These are phyloP conservation scores for Bergia sp. DNA, from an alignment of 92 coral and sea anemone genomes.

Conservation along the genomic window DNA sequence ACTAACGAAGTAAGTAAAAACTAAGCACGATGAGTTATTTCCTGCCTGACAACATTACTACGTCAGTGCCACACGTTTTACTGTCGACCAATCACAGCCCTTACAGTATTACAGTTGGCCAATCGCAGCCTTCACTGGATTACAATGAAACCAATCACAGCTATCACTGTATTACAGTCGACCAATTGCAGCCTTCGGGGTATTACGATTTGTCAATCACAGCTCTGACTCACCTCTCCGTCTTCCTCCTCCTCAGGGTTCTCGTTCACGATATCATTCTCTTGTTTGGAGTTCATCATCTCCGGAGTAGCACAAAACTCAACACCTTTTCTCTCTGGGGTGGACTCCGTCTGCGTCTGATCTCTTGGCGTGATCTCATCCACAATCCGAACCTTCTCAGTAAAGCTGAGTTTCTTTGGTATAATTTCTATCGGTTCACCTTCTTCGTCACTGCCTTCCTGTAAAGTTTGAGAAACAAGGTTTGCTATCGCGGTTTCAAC, in stretches of 20 bases:
- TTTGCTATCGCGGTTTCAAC: background rate
- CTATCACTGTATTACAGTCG: background rate
- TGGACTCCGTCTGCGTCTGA: constrained; percentile 20
- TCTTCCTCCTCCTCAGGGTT: constrained; percentile 63
- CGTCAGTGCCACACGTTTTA: too few species aligned
- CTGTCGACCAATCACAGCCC: background rate
- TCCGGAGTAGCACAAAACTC: constrained; percentile 62
- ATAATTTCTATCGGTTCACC: constrained; percentile 62
- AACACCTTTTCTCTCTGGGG: constrained; percentile 66
- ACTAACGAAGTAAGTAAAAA: too few species aligned
- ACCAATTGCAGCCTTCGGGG: background rate
- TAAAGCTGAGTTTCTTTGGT: constrained; percentile 69
- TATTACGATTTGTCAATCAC: background rate
- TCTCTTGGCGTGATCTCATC: constrained; percentile 65
- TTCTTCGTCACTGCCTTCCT: constrained; percentile 72
- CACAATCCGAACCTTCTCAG: constrained; percentile 50
- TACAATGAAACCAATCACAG: background rate
- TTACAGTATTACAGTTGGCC: background rate
- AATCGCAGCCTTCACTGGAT: background rate
- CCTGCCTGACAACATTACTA: too few species aligned
- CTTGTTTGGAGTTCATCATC: constrained; percentile 33
- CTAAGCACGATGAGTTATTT: too few species aligned
- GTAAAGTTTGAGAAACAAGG: background rate
- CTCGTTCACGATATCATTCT: constrained; percentile 33
- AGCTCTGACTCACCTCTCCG: constrained; percentile 30